Evolutionary conservation across 2,888 invertebrate species (phyloP).

Genomic region (Pyrgus malvae): DNA sequence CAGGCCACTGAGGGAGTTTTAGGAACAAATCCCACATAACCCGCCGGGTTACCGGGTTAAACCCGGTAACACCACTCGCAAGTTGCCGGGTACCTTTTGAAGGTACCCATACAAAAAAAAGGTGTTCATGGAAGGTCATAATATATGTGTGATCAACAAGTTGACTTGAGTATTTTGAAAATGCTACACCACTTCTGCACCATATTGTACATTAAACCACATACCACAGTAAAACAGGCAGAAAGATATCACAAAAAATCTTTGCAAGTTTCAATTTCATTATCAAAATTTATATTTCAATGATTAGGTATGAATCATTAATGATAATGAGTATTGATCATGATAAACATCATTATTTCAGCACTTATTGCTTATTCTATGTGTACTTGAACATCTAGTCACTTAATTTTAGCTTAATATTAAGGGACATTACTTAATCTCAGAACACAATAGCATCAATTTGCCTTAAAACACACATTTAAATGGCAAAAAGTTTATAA

Average conservation of each 20-base stretch:
- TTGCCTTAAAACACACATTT: slow-evolving; percentile 4
- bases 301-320: slow-evolving; percentile 14
- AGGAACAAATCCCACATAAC: too few species aligned
- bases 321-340: slow-evolving; percentile 76
- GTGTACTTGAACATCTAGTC: slow-evolving; percentile 48
- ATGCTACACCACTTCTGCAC: too few species aligned
- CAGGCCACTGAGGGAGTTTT: too few species aligned
- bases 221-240: slow-evolving; percentile 49
- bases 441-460: slow-evolving; percentile 1
- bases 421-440: slow-evolving; percentile 12
- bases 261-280: too few species aligned
- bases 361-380: slow-evolving; percentile 63
- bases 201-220: slow-evolving; percentile 46
- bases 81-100: too few species aligned
- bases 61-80: too few species aligned
- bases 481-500: not conserved
- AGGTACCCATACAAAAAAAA: too few species aligned
- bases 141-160: too few species aligned
- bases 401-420: slow-evolving; percentile 7
- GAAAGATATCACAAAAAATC: slow-evolving; percentile 35
- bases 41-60: too few species aligned
- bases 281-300: slow-evolving; percentile 44
- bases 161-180: too few species aligned
- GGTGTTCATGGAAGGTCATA: too few species aligned
- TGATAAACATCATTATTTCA: slow-evolving; percentile 62